These are phyloP conservation scores for Gallinago undulata DNA, from an alignment of 2,113 vertebrate species.

Conservation along the genomic window DNA sequence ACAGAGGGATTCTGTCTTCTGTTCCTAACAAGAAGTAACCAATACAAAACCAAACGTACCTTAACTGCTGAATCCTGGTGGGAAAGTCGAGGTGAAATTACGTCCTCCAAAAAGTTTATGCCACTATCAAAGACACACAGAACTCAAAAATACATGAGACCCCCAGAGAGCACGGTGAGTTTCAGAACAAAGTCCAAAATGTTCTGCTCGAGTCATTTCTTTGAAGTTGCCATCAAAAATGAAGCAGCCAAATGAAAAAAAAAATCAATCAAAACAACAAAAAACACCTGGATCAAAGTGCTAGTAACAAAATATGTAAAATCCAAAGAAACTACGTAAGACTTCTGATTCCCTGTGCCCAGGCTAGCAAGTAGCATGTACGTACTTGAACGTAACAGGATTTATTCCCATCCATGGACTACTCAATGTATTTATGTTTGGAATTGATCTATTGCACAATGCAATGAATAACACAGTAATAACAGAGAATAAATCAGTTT, in stretches of 20 bases:
- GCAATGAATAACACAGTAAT: conserved; percentile 9
- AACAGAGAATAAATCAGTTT: conserved; percentile 14
- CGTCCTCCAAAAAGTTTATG: background rate
- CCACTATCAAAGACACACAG: background rate
- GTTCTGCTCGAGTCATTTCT: background rate
- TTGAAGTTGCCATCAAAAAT: background rate
- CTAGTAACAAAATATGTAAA: background rate
- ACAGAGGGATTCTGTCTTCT: background rate
- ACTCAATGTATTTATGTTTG: conserved; percentile 17
- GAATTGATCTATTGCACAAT: conserved; percentile 3
- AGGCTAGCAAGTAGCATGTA: background rate
- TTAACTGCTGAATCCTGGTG: background rate
- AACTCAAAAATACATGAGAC: background rate
- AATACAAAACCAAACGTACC: background rate
- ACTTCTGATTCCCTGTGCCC: background rate
- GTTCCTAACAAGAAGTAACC: background rate
- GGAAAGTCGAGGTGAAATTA: background rate
- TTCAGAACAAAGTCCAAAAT: background rate
- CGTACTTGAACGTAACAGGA: background rate
- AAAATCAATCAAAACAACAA: too few relatives aligned
- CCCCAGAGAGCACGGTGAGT: background rate
- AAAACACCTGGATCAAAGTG: background rate
- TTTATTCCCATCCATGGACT: background rate
- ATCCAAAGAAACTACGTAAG: background rate
- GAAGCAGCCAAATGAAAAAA: background rate